A percentile compares a stretch with the other conserved stretches of the same genome.
phyloP scores from a whole-genome alignment of 2,888 invertebrate genomes.

The Campoplex capitator region DNA sequence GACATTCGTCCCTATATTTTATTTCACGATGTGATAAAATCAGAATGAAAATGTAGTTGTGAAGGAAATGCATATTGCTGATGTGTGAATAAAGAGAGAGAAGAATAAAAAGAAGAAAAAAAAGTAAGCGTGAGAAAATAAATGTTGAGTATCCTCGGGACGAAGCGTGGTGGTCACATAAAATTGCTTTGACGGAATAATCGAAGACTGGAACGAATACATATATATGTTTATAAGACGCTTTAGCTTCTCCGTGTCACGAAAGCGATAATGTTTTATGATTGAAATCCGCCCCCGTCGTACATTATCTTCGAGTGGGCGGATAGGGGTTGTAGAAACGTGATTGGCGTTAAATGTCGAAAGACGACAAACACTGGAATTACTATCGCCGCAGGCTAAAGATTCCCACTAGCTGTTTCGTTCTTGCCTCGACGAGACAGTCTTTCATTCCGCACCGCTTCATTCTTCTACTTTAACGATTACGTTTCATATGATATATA shows the following conservation, averaged over 20 bases:
- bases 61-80: not conserved
- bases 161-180: not conserved
- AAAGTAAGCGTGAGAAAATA: not conserved
- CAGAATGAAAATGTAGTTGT: not conserved
- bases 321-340: not conserved
- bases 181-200: slow-evolving; percentile 28
- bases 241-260: slow-evolving; percentile 34
- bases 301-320: slow-evolving; percentile 25
- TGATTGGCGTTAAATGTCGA: slow-evolving; percentile 63
- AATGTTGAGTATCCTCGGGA: not conserved
- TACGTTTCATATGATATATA: slow-evolving; percentile 30
- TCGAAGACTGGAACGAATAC: slow-evolving; percentile 26
- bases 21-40: slow-evolving; percentile 21
- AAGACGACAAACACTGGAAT: slow-evolving; percentile 52
- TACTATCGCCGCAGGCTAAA: not conserved
- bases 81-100: not conserved
- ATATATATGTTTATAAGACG: slow-evolving; percentile 31
- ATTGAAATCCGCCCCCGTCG: slow-evolving; percentile 24
- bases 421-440: slow-evolving; percentile 16
- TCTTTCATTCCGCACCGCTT: not conserved
- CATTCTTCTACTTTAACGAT: slow-evolving; percentile 10
- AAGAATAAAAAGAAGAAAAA: not conserved
- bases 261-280: slow-evolving; percentile 42
- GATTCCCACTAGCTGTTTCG: not conserved
- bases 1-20: not conserved